These are phyloP conservation scores for Macrocentrus cingulum DNA, from an alignment of 1,140 invertebrate genomes.

Conservation along the genomic window DNA sequence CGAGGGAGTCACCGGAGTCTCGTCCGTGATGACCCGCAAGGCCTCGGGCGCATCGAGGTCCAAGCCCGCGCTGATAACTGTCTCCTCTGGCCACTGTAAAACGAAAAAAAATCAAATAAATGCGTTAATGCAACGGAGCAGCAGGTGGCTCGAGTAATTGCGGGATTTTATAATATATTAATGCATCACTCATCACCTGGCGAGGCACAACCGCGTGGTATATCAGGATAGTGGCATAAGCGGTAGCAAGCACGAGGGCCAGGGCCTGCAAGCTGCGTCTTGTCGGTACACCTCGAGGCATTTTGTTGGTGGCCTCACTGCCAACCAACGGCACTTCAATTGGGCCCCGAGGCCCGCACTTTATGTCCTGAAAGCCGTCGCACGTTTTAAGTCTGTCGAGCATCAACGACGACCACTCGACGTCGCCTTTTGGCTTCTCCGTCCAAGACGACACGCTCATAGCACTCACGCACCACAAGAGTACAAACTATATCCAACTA, in stretches of 20 bases:
- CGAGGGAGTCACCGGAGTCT: conserved; percentile 49
- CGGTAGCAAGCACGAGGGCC: conserved; percentile 52
- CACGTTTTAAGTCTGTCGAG: conserved; percentile 29
- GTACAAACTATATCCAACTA: too few relatives aligned
- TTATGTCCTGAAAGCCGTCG: conserved; percentile 2
- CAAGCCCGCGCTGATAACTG: conserved; percentile 31
- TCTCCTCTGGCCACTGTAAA: conserved; percentile 49
- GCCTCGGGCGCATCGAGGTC: conserved; percentile 39
- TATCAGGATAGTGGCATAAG: conserved; percentile 66
- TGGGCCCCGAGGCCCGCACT: conserved; percentile 34
- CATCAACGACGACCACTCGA: conserved; percentile 39
- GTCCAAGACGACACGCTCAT: conserved; percentile 40
- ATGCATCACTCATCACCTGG: conserved; percentile 54
- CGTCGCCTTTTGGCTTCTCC: conserved; percentile 41
- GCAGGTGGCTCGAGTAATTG: not conserved
- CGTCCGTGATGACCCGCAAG: conserved; percentile 36
- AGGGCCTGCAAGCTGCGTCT: conserved; percentile 52
- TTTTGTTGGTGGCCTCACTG: conserved; percentile 38
- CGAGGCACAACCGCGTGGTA: conserved; percentile 64
- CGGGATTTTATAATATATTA: not conserved
- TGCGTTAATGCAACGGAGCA: not conserved
- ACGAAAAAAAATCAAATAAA: conserved; percentile 4
- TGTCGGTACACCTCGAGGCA: conserved; percentile 51
- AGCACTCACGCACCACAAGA: conserved; percentile 32
- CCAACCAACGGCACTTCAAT: conserved; percentile 24